Evolutionary conservation across 2,113 vertebrate species (phyloP), one percentile per base, ranked within the genome.

Genomic region (Anguilla japonica): DNA sequence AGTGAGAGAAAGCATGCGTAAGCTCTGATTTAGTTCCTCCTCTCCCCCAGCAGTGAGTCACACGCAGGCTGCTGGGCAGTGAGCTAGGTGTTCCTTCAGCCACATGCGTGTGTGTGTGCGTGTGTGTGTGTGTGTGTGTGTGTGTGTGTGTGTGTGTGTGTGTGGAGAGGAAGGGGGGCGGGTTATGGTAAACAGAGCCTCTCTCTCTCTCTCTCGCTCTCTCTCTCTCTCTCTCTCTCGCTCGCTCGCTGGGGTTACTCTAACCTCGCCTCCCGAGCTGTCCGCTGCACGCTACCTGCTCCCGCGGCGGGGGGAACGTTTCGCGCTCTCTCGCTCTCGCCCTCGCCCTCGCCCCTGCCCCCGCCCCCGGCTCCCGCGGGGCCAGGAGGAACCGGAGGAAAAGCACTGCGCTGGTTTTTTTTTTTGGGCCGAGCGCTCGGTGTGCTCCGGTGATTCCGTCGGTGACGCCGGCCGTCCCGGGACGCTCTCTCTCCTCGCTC

Each of bases 121-220:
- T 75, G n/a, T 75, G n/a, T 75, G n/a, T 34, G 71, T 75, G 26
- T 29, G 63, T 29, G 63, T n/a, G 63, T 75, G n/a, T 34, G 71
- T 29, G 71, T 75, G 67, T 75, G 67, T 29, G 67, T 34, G n/a
- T 75, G 67, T 86, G 89, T 75, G 88, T 91, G 91, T 88, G 91
- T 89, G 87, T 40, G 84, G 79, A 71, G 26, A 16, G 60, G 78
- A 85, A 71, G 91, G 22, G 60, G 88, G 91, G 63, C 63, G 71
- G 20, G 88, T 89, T 85, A 89, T 92, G 89, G 92, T 93, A 92
- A 93, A 92, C 89, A 85, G 79, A 87, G 57, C 71, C 13, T n/a
- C 71, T 75, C 71, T 14, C 71, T 75, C 63, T 6, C 63, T 71
- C 63, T n/a, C 39, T 71, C 40, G 43, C 67, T 79, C 84, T 41